A percentile compares a stretch with the other conserved stretches of the same genome.
Evolutionary conservation across 2,888 invertebrate species (phyloP).

Genomic region (Conomelus anceps): DNA sequence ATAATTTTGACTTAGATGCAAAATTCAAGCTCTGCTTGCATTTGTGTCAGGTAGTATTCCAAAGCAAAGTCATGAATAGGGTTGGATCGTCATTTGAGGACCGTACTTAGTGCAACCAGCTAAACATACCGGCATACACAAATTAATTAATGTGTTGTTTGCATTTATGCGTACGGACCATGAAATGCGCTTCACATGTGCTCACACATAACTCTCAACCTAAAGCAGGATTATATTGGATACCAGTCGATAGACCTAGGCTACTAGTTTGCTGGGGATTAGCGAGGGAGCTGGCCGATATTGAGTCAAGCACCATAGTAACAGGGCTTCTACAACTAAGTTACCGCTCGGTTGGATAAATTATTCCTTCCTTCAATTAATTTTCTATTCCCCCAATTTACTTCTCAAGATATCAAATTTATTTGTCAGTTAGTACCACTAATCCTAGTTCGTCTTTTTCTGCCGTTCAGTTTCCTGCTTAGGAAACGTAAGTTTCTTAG

Average conservation of each 20-base stretch:
- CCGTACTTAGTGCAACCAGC: neutral
- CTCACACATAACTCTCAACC: neutral
- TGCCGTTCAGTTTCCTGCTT: no score
- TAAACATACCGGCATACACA: neutral
- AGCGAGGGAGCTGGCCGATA: neutral
- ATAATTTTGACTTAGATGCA: neutral
- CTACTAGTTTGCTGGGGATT: neutral
- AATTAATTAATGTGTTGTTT: neutral
- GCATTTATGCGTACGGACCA: neutral
- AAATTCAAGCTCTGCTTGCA: neutral
- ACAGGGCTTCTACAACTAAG: neutral
- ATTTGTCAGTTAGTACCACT: no score
- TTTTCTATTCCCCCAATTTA: no score
- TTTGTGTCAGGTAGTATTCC: neutral
- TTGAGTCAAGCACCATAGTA: neutral
- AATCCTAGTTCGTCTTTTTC: no score
- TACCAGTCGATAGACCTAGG: neutral
- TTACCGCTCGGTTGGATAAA: no score
- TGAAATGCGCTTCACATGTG: neutral
- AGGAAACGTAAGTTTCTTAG: no score
- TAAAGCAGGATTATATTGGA: neutral
- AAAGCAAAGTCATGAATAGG: neutral
- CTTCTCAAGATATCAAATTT: no score
- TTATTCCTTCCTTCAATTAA: no score
- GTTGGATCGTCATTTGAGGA: neutral